Conservation (phyloP, 2,113 vertebrate genomes). For the Chaenogobius annularis region DNA sequence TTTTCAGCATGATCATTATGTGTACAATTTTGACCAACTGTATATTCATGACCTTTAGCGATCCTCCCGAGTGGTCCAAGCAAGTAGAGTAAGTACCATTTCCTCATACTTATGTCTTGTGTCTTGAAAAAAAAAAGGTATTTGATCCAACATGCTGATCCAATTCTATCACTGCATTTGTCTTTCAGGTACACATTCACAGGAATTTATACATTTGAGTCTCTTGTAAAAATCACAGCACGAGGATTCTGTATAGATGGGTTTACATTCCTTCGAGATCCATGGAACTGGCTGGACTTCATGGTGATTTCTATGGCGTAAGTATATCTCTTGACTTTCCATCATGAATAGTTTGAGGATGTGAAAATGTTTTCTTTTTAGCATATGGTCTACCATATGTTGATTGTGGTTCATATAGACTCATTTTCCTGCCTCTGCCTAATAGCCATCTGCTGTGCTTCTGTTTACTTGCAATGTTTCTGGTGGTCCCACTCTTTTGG, state of each 20-base stretch:
- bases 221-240: conserved; percentile 95
- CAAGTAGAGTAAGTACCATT: conserved; percentile 94
- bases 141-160: conserved; percentile 23
- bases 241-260: conserved; percentile 98
- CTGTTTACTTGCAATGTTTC: conserved; percentile 41
- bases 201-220: conserved; percentile 98
- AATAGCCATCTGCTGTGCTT: conserved; percentile 49
- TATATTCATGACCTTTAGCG: conserved; percentile 99
- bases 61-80: conserved; percentile 98
- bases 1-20: conserved; percentile 99
- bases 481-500: conserved; percentile 47
- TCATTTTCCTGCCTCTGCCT: conserved; percentile 28
- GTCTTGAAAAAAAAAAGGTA: too few relatives aligned
- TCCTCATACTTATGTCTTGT: conserved; percentile 2
- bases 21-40: conserved; percentile 99
- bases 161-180: conserved; percentile 47
- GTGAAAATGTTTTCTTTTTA: conserved; percentile 9
- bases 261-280: conserved; percentile 95
- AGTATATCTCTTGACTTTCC: conserved; percentile 70
- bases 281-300: conserved; percentile 99
- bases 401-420: conserved; percentile 18
- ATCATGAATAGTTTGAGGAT: not conserved
- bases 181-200: conserved; percentile 94
- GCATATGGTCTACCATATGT: not conserved
- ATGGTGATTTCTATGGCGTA: conserved; percentile 99